phyloP scores from a whole-genome alignment of 2,113 vertebrate genomes.

The Atlantisia rogersi region DNA sequence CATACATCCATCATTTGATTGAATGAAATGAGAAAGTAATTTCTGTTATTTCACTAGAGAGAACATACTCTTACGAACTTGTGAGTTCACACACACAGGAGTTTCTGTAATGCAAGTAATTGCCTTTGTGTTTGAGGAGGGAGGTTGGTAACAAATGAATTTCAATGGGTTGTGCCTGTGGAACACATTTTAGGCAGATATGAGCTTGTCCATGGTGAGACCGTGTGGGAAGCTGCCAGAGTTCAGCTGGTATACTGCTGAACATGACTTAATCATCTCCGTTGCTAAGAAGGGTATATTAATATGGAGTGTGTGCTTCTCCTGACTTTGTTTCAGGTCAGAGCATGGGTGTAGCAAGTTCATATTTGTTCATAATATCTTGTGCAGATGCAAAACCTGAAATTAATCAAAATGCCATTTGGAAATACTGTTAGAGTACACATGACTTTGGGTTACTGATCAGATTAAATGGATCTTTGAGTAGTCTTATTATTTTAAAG shows the following conservation, averaged over 20 bases:
- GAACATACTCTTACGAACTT: not conserved
- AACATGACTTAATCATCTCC: not conserved
- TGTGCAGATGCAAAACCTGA: not conserved
- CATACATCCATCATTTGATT: not conserved
- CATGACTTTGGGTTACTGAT: not conserved
- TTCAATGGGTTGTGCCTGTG: not conserved
- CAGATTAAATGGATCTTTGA: not conserved
- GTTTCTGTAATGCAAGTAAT: not conserved
- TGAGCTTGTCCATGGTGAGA: not conserved
- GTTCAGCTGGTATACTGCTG: not conserved
- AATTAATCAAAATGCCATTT: not conserved
- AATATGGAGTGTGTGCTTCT: not conserved
- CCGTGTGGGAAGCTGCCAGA: accelerated
- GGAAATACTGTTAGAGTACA: not conserved
- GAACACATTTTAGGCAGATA: not conserved
- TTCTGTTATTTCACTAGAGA: not conserved
- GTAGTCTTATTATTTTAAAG: not conserved
- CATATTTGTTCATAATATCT: not conserved
- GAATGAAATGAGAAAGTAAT: not conserved
- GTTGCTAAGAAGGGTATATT: not conserved
- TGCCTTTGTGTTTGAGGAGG: not conserved
- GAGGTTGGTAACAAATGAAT: not conserved
- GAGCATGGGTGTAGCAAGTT: accelerated
- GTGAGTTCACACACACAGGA: not conserved
- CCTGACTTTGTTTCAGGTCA: not conserved